phyloP scores from a whole-genome alignment of 1,140 invertebrate species.

The Amphibalanus amphitrite region DNA sequence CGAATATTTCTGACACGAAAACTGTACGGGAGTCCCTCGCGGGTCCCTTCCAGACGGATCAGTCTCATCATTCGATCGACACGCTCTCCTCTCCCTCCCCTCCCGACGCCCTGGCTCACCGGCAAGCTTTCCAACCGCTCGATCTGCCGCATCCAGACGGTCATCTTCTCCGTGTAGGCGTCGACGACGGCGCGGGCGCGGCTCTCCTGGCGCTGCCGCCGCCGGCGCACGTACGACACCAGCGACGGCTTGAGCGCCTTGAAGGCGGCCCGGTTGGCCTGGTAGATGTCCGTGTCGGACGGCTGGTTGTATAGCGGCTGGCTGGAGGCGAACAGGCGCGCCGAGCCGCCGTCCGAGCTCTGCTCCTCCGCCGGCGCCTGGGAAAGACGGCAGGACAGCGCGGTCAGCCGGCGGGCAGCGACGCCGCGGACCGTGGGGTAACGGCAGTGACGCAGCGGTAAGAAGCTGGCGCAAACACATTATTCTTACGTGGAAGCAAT shows the following conservation, averaged over 20 bases:
- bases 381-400: too few relatives aligned
- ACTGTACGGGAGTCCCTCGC: not conserved
- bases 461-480: too few relatives aligned
- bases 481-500: too few relatives aligned
- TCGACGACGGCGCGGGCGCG: slow-evolving; percentile 60
- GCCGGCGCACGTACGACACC: slow-evolving; percentile 56
- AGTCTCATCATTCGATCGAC: too few relatives aligned
- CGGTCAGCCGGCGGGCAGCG: too few relatives aligned
- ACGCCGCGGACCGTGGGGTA: too few relatives aligned
- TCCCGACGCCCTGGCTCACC: too few relatives aligned
- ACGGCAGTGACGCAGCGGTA: too few relatives aligned
- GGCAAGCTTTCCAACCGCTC: slow-evolving; percentile 54
- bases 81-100: too few relatives aligned
- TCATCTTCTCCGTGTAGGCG: slow-evolving; percentile 69
- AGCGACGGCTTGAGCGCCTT: slow-evolving; percentile 51
- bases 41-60: not conserved
- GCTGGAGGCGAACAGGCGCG: not conserved
- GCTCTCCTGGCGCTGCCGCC: slow-evolving; percentile 52
- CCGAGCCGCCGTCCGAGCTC: not conserved
- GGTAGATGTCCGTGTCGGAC: slow-evolving; percentile 71
- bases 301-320: slow-evolving; percentile 90
- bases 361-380: not conserved
- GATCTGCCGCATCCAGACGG: slow-evolving; percentile 75
- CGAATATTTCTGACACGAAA: not conserved
- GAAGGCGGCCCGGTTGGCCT: slow-evolving; percentile 62